phyloP scores from a whole-genome alignment of 2,113 vertebrate genomes.

The Narcine bancroftii region DNA sequence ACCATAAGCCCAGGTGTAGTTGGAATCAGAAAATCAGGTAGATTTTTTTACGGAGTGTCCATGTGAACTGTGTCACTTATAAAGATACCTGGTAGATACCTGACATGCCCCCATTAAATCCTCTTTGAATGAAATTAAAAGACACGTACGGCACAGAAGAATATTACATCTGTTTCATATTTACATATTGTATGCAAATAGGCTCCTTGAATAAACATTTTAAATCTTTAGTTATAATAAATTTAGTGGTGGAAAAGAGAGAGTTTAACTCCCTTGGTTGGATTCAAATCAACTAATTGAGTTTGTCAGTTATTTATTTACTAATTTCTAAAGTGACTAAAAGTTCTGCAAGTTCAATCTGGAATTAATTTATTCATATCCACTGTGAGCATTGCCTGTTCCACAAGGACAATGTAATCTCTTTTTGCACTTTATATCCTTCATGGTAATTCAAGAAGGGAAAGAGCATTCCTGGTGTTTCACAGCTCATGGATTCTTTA shows the following conservation, averaged over 20 bases:
- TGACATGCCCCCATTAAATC: too few species aligned
- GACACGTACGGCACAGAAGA: not conserved
- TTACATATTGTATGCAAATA: not conserved
- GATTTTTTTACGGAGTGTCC: not conserved
- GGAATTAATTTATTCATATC: constrained; percentile 6
- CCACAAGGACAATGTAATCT: not conserved
- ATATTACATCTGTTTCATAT: not conserved
- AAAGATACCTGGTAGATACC: not conserved
- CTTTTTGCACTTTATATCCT: not conserved
- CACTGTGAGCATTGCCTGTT: not conserved
- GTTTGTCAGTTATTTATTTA: not conserved
- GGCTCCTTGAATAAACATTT: not conserved
- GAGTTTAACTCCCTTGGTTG: not conserved
- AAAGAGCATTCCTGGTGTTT: not conserved
- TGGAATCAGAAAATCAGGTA: not conserved
- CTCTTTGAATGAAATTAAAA: not conserved
- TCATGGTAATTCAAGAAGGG: not conserved
- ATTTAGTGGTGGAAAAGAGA: not conserved
- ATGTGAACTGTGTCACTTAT: not conserved
- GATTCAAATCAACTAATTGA: too few species aligned
- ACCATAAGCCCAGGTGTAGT: not conserved
- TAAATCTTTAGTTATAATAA: not conserved
- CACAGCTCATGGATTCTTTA: not conserved
- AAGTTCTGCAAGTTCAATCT: not conserved
- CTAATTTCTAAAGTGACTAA: not conserved